These are phyloP conservation scores for Pinctada fucata DNA, from an alignment of 2,888 invertebrate species.

Conservation along the genomic window DNA sequence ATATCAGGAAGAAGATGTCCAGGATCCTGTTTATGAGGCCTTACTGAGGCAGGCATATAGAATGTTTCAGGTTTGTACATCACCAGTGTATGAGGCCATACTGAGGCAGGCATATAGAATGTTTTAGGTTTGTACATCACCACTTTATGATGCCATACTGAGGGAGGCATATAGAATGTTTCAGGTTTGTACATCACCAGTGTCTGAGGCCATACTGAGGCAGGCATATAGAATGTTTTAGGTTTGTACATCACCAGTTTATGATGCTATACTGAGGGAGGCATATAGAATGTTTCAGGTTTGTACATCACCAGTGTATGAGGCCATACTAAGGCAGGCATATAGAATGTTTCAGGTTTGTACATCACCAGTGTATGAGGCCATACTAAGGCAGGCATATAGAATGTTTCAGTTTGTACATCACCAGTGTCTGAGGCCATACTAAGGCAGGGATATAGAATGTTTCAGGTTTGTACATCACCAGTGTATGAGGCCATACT, in stretches of 20 bases:
- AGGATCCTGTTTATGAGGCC: slow-evolving; percentile 85
- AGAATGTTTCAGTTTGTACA: too few relatives aligned
- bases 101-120: too few relatives aligned
- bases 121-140: too few relatives aligned
- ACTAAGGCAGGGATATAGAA: too few relatives aligned
- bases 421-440: too few relatives aligned
- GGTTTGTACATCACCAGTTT: not conserved
- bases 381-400: too few relatives aligned
- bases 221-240: not conserved
- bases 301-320: not conserved
- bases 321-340: not conserved
- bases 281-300: slow-evolving; percentile 9
- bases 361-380: too few relatives aligned
- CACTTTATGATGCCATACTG: too few relatives aligned
- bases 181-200: not conserved
- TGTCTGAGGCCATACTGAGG: not conserved
- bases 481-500: too few relatives aligned
- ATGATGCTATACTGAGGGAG: not conserved
- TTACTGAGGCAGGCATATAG: slow-evolving; percentile 87
- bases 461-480: too few relatives aligned
- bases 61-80: slow-evolving; percentile 81
- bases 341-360: not conserved
- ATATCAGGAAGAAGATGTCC: slow-evolving; percentile 89
- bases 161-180: too few relatives aligned
- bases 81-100: too few relatives aligned